Evolutionary conservation across 1,140 invertebrate genomes (phyloP), one percentile per base, ranked within the genome.

Genomic region (Cecropterus lyciades): DNA sequence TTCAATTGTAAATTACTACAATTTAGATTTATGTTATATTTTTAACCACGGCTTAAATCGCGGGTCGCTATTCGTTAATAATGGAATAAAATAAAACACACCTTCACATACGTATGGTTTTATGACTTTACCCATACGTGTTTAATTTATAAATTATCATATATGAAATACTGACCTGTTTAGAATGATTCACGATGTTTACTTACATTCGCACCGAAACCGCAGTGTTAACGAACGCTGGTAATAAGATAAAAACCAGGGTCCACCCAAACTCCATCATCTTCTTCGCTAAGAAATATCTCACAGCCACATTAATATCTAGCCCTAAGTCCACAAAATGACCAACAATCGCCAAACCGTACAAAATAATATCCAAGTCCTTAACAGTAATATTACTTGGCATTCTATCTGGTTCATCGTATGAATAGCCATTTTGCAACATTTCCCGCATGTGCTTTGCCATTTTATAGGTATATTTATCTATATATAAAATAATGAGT

Each of bases 191-290:
- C 48, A 65, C 55, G 16, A 15, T 48, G 45, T 48, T 53, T 62
- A 92, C 93, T 93, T 91, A 95, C 95, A 95, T 95, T 83, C 94
- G 86, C 68, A 95, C 91, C 60, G 94, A 95, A 20, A 95, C 93
- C 17, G 93, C 93, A 3, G 94, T 95, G 73, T 95, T 95, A 0
- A 95, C 92, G 63, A 95, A 91, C 3, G 94, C 94, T 57, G 95
- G 95, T 69, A 95, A 82, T 49, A 95, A 84, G 33, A 95, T 94
- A 77, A 95, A 95, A 17, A 89, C 91, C 7, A 95, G 68, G 2
- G 95, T 95, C 72, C 94, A 92, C 7, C 92, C 90, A 76, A 95
- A 95, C 70, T 94, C 94, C 46, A 80, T 79, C 70, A 92, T 83
- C 68, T 93, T 86, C 24, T 82, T 76, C 27, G 89, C 87, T 63